phyloP scores from a whole-genome alignment of 2,797 vertebrate species.

The Enteromius thamalakanensis region DNA sequence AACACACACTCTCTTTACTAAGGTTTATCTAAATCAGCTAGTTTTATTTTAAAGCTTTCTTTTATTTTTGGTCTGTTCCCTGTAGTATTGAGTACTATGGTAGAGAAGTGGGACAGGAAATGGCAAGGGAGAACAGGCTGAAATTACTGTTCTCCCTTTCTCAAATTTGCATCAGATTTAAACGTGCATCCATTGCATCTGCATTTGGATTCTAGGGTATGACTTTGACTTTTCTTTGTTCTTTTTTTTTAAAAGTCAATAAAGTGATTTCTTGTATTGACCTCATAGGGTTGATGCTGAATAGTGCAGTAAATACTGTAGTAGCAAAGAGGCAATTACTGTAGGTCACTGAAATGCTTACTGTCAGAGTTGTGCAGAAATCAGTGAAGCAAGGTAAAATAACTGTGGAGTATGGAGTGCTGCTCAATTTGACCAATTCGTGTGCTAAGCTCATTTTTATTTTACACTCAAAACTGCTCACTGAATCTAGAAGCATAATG shows the following conservation, averaged over 20 bases:
- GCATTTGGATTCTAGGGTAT: background rate
- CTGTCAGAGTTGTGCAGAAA: background rate
- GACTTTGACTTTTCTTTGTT: background rate
- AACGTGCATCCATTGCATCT: background rate
- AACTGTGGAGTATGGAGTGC: too few relatives aligned
- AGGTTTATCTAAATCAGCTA: background rate
- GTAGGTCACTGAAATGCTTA: background rate
- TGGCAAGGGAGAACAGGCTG: conserved; percentile 8
- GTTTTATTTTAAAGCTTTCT: background rate
- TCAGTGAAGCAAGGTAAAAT: background rate
- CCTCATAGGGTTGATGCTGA: background rate
- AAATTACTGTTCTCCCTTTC: background rate
- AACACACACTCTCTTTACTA: background rate
- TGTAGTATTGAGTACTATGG: background rate
- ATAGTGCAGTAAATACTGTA: background rate
- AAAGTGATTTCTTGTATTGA: background rate
- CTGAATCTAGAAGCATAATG: background rate
- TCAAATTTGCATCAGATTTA: background rate
- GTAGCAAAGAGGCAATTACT: background rate
- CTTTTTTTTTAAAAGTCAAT: conserved; percentile 1
- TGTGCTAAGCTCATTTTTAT: background rate
- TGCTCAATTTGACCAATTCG: background rate
- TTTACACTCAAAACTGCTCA: background rate
- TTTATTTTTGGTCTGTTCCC: background rate
- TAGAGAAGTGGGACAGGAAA: background rate